Conservation (phyloP, 1,140 invertebrate species). For the Riptortus pedestris region DNA sequence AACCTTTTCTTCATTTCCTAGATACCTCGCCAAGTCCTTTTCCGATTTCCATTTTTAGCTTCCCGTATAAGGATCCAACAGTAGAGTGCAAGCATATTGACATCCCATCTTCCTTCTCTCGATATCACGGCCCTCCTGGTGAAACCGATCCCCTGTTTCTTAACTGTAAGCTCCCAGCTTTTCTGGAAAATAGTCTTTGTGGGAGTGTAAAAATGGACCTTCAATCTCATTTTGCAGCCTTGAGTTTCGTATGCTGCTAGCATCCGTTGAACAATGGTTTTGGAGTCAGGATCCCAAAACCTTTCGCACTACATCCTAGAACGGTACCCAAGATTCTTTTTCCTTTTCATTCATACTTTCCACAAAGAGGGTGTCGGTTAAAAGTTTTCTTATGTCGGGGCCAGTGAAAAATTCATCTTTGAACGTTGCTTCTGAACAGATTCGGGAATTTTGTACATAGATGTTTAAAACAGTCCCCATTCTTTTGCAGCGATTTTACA, state of each 20-base stretch:
- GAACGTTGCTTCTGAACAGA: too few species aligned
- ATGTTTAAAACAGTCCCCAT: too few species aligned
- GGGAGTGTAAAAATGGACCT: slow-evolving; percentile 37
- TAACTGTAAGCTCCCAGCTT: slow-evolving; percentile 36
- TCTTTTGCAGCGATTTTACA: too few species aligned
- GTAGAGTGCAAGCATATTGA: neutral
- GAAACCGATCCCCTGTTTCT: slow-evolving; percentile 34
- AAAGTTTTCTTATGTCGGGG: neutral
- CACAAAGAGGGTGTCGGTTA: neutral
- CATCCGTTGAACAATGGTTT: neutral
- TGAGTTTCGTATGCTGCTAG: slow-evolving; percentile 4
- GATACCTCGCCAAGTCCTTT: neutral
- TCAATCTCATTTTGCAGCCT: slow-evolving; percentile 34
- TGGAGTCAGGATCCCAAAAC: neutral
- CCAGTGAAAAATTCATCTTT: neutral
- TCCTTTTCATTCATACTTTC: neutral
- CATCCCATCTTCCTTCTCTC: slow-evolving; percentile 24
- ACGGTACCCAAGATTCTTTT: neutral
- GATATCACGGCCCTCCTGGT: slow-evolving; percentile 35
- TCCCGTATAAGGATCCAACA: neutral
- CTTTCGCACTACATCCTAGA: neutral
- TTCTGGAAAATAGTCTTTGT: slow-evolving; percentile 36
- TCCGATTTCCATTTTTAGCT: neutral
- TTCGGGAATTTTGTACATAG: too few species aligned
- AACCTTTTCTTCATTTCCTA: neutral